A percentile compares a stretch with the other conserved stretches of the same genome.
These are phyloP conservation scores for Leucophenga varia DNA, from an alignment of 1,140 invertebrate species.

Conservation along the genomic window DNA sequence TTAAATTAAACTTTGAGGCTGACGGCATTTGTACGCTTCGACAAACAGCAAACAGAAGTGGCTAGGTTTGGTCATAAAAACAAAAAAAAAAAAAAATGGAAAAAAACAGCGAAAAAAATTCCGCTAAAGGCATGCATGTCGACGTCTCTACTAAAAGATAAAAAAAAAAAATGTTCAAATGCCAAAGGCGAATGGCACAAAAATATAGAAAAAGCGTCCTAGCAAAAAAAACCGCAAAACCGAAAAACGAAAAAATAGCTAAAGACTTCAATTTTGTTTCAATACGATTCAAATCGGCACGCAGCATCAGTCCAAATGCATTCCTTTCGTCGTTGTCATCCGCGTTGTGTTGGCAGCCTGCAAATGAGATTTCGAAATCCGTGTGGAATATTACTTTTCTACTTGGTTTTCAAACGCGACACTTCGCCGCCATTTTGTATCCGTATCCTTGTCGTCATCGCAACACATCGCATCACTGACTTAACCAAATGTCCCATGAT, in stretches of 20 bases:
- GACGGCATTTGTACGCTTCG: constrained; percentile 11
- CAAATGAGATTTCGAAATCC: too few relatives aligned
- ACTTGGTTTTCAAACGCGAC: too few relatives aligned
- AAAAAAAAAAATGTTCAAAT: constrained; percentile 24
- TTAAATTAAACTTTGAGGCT: constrained; percentile 39
- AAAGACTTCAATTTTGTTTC: constrained; percentile 48
- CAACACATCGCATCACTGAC: too few relatives aligned
- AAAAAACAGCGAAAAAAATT: constrained; percentile 11
- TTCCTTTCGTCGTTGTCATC: too few relatives aligned
- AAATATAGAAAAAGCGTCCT: constrained; percentile 3
- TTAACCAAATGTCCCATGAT: too few relatives aligned
- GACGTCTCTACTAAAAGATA: constrained; percentile 6
- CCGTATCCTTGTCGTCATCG: too few relatives aligned
- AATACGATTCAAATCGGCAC: constrained; percentile 47
- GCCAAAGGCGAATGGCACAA: constrained; percentile 19
- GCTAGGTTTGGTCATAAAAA: constrained; percentile 11
- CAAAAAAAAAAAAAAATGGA: constrained; percentile 1
- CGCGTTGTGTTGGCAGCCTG: too few relatives aligned
- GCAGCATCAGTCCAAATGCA: too few relatives aligned
- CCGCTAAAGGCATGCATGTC: constrained; percentile 3
- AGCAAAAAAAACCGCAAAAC: constrained; percentile 32
- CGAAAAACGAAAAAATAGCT: constrained; percentile 13
- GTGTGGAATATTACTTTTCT: too few relatives aligned
- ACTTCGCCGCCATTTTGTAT: too few relatives aligned
- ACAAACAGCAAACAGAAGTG: constrained; percentile 22